Conservation (phyloP, 2,797 vertebrate species). For the Epinephelus coioides region DNA sequence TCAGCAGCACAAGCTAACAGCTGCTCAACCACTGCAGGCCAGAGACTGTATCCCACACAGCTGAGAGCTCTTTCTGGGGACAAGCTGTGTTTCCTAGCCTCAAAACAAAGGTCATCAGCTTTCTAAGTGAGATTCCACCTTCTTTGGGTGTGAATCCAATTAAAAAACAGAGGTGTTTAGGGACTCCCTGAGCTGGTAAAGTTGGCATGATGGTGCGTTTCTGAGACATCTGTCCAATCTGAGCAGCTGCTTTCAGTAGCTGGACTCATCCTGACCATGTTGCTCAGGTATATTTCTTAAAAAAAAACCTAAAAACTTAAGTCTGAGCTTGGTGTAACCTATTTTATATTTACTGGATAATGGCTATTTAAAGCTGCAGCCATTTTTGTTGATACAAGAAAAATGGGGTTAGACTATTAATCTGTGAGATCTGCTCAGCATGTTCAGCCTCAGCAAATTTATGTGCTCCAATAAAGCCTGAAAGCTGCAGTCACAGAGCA, state of each 20-base stretch:
- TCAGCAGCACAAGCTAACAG: slow-evolving; percentile 2
- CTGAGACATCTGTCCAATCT: not conserved
- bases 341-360: not conserved
- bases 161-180: not conserved
- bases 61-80: not conserved
- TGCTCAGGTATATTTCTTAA: too few relatives aligned
- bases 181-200: not conserved
- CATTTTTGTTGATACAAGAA: not conserved
- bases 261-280: too few relatives aligned
- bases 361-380: not conserved
- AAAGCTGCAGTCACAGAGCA: not conserved
- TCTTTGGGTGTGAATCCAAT: not conserved
- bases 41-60: not conserved
- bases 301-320: too few relatives aligned
- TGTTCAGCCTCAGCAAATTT: slow-evolving; percentile 6
- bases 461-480: slow-evolving; percentile 1
- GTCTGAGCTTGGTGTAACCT: not conserved
- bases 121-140: fast-evolving
- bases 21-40: not conserved
- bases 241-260: not conserved
- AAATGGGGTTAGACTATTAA: not conserved
- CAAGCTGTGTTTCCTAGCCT: not conserved
- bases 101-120: not conserved
- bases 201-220: too few relatives aligned
- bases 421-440: not conserved